Evolutionary conservation across 1,140 invertebrate species (phyloP), one percentile per base, ranked within the genome.

Genomic region (Dendroctonus valens): DNA sequence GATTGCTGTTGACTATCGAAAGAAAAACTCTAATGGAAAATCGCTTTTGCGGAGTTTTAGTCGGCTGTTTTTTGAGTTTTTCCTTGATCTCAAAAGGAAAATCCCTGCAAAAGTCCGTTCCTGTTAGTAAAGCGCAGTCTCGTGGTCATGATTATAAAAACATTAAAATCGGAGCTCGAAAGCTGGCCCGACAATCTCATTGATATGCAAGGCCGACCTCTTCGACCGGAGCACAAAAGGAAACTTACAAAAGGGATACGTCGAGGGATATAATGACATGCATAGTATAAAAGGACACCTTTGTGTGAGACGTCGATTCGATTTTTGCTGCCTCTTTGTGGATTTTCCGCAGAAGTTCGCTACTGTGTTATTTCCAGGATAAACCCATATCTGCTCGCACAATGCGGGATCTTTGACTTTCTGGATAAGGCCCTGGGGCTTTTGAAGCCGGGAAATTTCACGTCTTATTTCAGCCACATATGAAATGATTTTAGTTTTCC

Each of bases 111-210:
- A 57, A 60, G 55, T 62, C 8, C 60, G 54, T 40, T 37, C 40
- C 66, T 63, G 66, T 6, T 7, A 46, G 39, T 41, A 58, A 53
- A 59, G 52, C 60, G 66, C 66, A 58, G 55, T 68, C 66, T 68
- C 66, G 59, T 59, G 52, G 67, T 67, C 65, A 58, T 72, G 71
- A 72, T 72, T 72, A 72, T 72, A 72, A 72, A 72, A 72, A 72
- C 69, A 72, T 72, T 71, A 72, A 71, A 71, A 72, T 72, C 64
- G 46, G 59, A 62, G 68, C 67, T 52, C 44, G 52, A 63, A 59
- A 65, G 51, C 65, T 67, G 65, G 69, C 60, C 67, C 65, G 65
- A 51, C 67, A 57, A 55, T 54, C 71, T 71, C 71, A 74, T 74
- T 74, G 69, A 69, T 72, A 72, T 72, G 71, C 72, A 72, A 73